phyloP scores from a whole-genome alignment of 2,797 vertebrate genomes.

The Oreortyx pictus region DNA sequence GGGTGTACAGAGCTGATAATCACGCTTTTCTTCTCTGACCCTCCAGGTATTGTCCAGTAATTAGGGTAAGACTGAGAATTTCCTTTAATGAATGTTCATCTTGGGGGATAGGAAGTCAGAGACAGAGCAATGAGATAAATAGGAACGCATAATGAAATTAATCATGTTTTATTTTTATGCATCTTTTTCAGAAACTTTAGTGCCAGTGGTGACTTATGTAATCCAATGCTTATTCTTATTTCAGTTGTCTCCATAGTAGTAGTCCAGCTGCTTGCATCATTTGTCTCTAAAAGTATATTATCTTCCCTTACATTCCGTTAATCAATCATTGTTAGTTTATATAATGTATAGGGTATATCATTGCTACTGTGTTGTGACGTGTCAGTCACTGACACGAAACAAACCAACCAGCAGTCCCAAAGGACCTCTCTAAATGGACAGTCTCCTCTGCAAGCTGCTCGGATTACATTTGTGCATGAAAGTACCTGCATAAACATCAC shows the following conservation, averaged over 20 bases:
- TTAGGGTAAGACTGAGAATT: conserved; percentile 20
- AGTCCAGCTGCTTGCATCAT: conserved; percentile 3
- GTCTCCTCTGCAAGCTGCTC: conserved; percentile 15
- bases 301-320: conserved; percentile 50
- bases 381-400: conserved; percentile 63
- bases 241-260: background rate
- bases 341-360: conserved; percentile 30
- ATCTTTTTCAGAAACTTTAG: background rate
- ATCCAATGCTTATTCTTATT: conserved; percentile 65
- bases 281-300: conserved; percentile 45
- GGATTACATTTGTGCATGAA: conserved; percentile 26
- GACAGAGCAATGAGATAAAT: background rate
- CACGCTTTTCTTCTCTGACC: background rate
- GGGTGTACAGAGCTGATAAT: background rate
- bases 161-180: background rate
- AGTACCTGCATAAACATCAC: conserved; percentile 11
- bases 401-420: conserved; percentile 38
- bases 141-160: background rate
- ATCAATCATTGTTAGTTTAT: conserved; percentile 55
- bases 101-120: background rate
- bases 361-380: conserved; percentile 30
- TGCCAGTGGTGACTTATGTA: conserved; percentile 23
- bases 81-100: background rate
- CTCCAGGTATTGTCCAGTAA: background rate
- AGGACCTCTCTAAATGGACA: conserved; percentile 19